phyloP scores from a whole-genome alignment of 2,113 vertebrate species.

The Haplochromis burtoni region DNA sequence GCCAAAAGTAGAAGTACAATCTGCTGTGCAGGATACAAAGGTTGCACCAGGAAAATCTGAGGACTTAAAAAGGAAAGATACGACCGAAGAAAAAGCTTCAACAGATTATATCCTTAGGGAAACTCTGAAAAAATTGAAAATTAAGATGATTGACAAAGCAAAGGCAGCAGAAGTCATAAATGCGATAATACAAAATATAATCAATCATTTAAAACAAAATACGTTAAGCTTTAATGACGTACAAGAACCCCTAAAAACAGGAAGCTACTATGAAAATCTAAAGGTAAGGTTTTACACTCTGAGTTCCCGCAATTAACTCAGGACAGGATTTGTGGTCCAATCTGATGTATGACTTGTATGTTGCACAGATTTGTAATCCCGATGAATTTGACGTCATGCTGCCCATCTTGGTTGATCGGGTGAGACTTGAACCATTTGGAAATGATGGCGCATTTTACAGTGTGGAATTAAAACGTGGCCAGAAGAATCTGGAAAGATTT shows the following conservation, averaged over 20 bases:
- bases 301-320: background rate
- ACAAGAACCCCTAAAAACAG: slow-evolving; percentile 11
- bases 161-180: slow-evolving; percentile 26
- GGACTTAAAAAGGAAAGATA: background rate
- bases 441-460: slow-evolving; percentile 50
- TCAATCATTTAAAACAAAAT: background rate
- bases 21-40: background rate
- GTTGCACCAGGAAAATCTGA: no score
- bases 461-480: slow-evolving; percentile 40
- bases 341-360: background rate
- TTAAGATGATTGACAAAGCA: background rate
- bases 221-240: slow-evolving; percentile 16
- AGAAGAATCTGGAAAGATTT: slow-evolving; percentile 8
- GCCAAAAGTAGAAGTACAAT: background rate
- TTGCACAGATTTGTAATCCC: slow-evolving; percentile 51
- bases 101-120: background rate
- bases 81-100: background rate
- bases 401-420: slow-evolving; percentile 25
- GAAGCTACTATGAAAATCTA: slow-evolving; percentile 67
- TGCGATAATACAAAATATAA: background rate
- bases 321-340: background rate
- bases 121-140: slow-evolving; percentile 38
- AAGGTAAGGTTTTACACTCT: slow-evolving; percentile 40
- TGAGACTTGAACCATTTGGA: background rate
- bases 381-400: slow-evolving; percentile 70